Evolutionary conservation across 2,797 vertebrate genomes (phyloP).

Genomic region (Acanthopagrus latus): DNA sequence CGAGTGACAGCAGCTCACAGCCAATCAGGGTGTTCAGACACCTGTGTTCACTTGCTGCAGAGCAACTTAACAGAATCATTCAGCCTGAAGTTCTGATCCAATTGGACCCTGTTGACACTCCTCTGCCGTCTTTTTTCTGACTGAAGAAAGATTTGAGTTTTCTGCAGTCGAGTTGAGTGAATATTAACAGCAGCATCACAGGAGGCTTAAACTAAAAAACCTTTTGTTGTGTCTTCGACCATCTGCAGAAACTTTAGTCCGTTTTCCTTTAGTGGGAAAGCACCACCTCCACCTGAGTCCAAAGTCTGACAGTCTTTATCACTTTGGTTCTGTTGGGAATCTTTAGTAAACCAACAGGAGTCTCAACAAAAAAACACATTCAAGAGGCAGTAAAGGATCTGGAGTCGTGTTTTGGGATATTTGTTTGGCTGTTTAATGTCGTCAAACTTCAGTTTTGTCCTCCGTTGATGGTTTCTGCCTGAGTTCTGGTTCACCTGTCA

Average conservation of each 20-base stretch:
- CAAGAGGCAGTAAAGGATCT: not conserved
- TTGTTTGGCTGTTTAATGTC: not conserved
- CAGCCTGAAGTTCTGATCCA: no score
- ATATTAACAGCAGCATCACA: no score
- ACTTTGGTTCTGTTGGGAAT: not conserved
- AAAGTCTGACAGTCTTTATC: rapidly evolving
- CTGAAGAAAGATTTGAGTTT: no score
- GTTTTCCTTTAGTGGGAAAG: not conserved
- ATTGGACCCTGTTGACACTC: no score
- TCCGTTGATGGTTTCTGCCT: not conserved
- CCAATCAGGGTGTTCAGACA: no score
- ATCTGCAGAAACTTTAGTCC: not conserved
- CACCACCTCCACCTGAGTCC: not conserved
- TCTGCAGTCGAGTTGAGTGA: no score
- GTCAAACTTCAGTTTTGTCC: not conserved
- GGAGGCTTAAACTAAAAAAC: no score
- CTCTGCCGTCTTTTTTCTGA: no score
- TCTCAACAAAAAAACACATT: not conserved
- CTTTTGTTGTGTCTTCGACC: not conserved
- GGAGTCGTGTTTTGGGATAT: not conserved
- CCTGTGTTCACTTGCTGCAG: no score
- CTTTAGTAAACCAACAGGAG: no score
- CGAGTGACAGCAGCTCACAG: no score
- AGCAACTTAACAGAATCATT: no score
- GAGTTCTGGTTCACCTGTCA: not conserved